These are phyloP conservation scores for Nannobrachium achirus DNA, from an alignment of 2,113 vertebrate genomes.

Conservation along the genomic window DNA sequence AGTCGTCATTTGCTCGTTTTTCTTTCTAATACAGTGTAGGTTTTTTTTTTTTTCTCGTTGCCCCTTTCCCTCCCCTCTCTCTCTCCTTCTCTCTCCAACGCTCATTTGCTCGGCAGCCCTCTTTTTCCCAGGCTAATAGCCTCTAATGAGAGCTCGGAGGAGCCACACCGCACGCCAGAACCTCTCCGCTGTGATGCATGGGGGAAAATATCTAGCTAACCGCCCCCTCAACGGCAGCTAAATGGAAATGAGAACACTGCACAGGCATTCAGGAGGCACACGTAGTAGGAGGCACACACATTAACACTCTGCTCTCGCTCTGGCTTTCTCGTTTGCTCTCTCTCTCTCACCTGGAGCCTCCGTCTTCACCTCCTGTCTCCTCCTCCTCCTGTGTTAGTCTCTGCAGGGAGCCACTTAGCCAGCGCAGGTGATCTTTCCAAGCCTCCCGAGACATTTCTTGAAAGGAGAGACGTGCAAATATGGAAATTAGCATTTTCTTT, in stretches of 20 bases:
- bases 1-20: background rate
- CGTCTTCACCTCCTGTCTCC: slow-evolving; percentile 27
- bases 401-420: slow-evolving; percentile 80
- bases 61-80: slow-evolving; percentile 3
- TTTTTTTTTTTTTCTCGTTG: slow-evolving; percentile 5
- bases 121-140: slow-evolving; percentile 46
- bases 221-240: slow-evolving; percentile 53
- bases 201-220: slow-evolving; percentile 59
- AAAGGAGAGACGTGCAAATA: slow-evolving; percentile 26
- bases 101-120: slow-evolving; percentile 30
- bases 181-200: slow-evolving; percentile 46
- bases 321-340: background rate
- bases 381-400: slow-evolving; percentile 74
- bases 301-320: slow-evolving; percentile 36
- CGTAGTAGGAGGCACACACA: slow-evolving; percentile 35
- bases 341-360: slow-evolving; percentile 57
- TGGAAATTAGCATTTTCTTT: background rate
- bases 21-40: background rate
- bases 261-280: slow-evolving; percentile 27
- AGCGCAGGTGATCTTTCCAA: slow-evolving; percentile 80
- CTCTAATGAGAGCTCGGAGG: slow-evolving; percentile 62
- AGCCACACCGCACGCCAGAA: slow-evolving; percentile 44
- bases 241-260: slow-evolving; percentile 54
- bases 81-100: background rate
- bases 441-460: slow-evolving; percentile 80